Base-by-base conservation (phyloP, 2,797 vertebrate genomes). In the Yasuhikotakia modesta region DNA sequence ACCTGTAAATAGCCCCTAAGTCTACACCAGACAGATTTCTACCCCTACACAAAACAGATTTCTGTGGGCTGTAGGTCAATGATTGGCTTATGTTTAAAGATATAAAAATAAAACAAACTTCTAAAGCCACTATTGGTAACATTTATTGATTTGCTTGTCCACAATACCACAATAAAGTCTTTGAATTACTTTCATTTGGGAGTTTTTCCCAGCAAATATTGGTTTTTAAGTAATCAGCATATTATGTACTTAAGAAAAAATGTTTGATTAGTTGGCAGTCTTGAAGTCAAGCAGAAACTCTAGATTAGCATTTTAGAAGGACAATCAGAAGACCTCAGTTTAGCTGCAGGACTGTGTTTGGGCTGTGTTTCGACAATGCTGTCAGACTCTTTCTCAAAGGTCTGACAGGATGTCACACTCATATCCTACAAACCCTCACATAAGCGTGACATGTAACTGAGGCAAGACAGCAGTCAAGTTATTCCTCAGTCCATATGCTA, bases 381-480 rank as follows among this genome's bases (percentile, higher is more conserved):
- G 53, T 35, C 53, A 58, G 64, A n/a, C 24, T 77, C 67, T 70
- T 70, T 53, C 50, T 77, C 66, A 77, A 45, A 70, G 16, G 65
- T 77, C 75, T 70, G 66, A 66, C 75, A 63, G 66, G 75, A 77
- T 70, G 66, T 52, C 55, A 52, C 57, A 27, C 75, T 63, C 14
- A n/a, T 63, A 63, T 19, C 24, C 57, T 58, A 58, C 60, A 63
- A 6, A 60, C 60, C n/a, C 60, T 35, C 30, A 61, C 58, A 61
- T 61, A 45, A 52, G 66, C 39, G 27, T 69, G 75, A 61, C 13
- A 7, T 50, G 55, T 70, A 70, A 77, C 76, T 71, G 76, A 71
- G 67, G 4, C 74, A 35, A 70, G 68, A 70, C 19, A 53, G 46
- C 48, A 70, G 67, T 70, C 45, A 70, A 69, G 43, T 61, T 77